phyloP scores from a whole-genome alignment of 2,888 invertebrate genomes.

The Drosophila subsilvestris region DNA sequence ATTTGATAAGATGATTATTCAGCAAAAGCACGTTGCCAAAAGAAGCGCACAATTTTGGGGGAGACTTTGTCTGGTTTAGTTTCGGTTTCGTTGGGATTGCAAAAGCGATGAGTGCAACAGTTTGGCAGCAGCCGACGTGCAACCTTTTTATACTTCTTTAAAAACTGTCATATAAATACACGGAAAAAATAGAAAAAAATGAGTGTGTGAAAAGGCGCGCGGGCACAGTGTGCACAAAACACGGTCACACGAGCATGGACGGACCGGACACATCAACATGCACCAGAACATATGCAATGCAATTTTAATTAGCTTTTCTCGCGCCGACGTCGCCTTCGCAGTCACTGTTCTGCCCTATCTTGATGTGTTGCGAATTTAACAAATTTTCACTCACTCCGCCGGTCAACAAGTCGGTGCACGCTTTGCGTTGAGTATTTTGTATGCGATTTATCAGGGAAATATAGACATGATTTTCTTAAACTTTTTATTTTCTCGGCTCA shows the following conservation, averaged over 20 bases:
- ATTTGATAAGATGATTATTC: not conserved
- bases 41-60: not conserved
- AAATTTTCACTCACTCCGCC: slow-evolving; percentile 19
- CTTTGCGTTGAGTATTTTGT: not conserved
- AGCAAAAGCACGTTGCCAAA: not conserved
- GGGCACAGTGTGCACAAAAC: slow-evolving; percentile 19
- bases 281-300: slow-evolving; percentile 33
- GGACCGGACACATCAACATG: slow-evolving; percentile 7
- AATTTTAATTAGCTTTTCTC: slow-evolving; percentile 54
- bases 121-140: slow-evolving; percentile 39
- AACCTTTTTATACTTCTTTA: slow-evolving; percentile 27
- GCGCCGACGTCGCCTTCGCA: slow-evolving; percentile 18
- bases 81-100: not conserved
- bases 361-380: slow-evolving; percentile 59
- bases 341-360: slow-evolving; percentile 6
- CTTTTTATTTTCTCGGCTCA: slow-evolving; percentile 2
- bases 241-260: slow-evolving; percentile 17
- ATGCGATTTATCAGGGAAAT: slow-evolving; percentile 18
- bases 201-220: slow-evolving; percentile 7
- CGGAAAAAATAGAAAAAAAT: slow-evolving; percentile 17
- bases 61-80: not conserved
- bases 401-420: not conserved
- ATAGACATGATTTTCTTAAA: slow-evolving; percentile 13
- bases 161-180: slow-evolving; percentile 29
- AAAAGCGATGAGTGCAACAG: slow-evolving; percentile 53